Conservation (phyloP, 2,113 vertebrate species). For the Dromas ardeola region DNA sequence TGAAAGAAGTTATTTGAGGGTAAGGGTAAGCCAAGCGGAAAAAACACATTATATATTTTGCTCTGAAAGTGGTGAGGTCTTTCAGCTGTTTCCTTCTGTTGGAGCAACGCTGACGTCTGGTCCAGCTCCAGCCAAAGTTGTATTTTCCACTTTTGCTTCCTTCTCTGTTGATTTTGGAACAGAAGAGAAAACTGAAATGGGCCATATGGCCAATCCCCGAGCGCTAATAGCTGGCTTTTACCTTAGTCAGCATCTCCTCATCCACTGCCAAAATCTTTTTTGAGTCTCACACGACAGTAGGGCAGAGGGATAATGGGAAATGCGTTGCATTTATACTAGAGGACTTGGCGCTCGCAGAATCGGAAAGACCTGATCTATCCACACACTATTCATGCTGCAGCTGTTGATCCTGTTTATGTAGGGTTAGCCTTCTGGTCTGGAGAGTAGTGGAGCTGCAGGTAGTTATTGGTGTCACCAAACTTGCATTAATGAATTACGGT, state of each 20-base stretch:
- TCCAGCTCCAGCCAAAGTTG: background rate
- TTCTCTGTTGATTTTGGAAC: background rate
- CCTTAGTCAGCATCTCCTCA: background rate
- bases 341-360: background rate
- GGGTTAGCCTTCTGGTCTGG: background rate
- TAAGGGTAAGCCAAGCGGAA: background rate
- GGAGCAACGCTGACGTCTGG: rapidly evolving
- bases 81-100: background rate
- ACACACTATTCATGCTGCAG: background rate
- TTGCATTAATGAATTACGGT: background rate
- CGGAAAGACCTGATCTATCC: background rate
- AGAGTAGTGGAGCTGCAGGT: background rate
- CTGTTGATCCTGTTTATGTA: background rate
- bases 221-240: background rate
- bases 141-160: background rate
- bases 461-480: background rate
- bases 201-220: constrained; percentile 1
- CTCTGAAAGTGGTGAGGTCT: background rate
- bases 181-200: background rate
- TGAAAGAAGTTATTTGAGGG: background rate
- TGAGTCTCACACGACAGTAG: background rate
- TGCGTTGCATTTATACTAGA: background rate
- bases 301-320: background rate
- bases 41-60: background rate
- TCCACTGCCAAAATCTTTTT: background rate